Conservation (phyloP, 2,888 invertebrate genomes). For the Incurvaria masculella region DNA sequence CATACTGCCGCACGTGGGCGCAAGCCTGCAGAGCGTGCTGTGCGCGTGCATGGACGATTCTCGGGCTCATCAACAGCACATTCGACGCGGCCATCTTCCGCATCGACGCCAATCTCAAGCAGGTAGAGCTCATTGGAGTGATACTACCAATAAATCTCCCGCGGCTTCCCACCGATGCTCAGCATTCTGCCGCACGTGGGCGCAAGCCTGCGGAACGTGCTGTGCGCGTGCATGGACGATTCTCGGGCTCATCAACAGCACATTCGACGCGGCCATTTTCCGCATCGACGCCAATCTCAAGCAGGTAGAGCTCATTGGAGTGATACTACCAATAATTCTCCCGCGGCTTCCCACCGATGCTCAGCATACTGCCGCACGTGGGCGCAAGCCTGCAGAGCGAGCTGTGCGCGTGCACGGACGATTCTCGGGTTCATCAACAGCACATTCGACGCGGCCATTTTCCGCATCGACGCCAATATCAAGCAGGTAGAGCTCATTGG, state of each 20-base stretch:
- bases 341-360: too few species aligned
- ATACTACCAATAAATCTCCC: too few species aligned
- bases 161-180: too few species aligned
- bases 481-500: too few species aligned
- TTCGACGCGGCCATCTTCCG: slow-evolving; percentile 55
- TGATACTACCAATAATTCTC: too few species aligned
- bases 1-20: slow-evolving; percentile 41
- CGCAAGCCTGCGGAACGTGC: slow-evolving; percentile 47
- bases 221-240: slow-evolving; percentile 50
- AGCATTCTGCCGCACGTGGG: slow-evolving; percentile 45
- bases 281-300: slow-evolving; percentile 53
- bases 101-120: slow-evolving; percentile 51
- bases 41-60: slow-evolving; percentile 49
- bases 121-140: too few species aligned
- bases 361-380: slow-evolving; percentile 39
- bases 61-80: slow-evolving; percentile 48
- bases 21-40: slow-evolving; percentile 49
- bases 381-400: slow-evolving; percentile 51
- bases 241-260: slow-evolving; percentile 46
- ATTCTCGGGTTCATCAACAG: slow-evolving; percentile 48
- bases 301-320: too few species aligned
- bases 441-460: slow-evolving; percentile 53
- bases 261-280: slow-evolving; percentile 54
- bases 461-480: slow-evolving; percentile 52
- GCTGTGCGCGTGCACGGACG: slow-evolving; percentile 49